Evolutionary conservation across 2,797 vertebrate genomes (phyloP).

Genomic region (Adrianichthys oophorus): DNA sequence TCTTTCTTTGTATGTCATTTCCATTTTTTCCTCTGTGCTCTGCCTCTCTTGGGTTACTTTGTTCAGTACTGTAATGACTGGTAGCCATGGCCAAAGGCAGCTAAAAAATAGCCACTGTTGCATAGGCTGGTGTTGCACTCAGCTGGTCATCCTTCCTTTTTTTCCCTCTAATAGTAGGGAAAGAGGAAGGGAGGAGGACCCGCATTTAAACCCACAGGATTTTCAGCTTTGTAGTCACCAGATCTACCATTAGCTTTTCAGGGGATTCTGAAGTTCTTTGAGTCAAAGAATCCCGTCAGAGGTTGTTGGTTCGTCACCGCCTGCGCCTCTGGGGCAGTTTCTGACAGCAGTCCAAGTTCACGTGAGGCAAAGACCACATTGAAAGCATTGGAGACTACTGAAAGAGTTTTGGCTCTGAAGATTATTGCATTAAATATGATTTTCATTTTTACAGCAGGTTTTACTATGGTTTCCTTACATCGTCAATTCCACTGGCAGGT

Average conservation of each 20-base stretch:
- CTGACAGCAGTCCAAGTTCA: slow-evolving; percentile 1
- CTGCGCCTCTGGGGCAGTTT: background rate
- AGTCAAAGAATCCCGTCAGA: slow-evolving; percentile 22
- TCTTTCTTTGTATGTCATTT: slow-evolving; percentile 28
- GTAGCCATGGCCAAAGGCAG: slow-evolving; percentile 40
- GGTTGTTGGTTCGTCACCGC: background rate
- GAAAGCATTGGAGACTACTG: no score
- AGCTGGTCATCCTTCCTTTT: slow-evolving; percentile 27
- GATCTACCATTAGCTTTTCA: background rate
- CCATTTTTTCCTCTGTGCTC: slow-evolving; percentile 9
- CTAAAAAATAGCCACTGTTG: slow-evolving; percentile 29
- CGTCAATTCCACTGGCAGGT: no score
- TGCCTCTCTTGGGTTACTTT: slow-evolving; percentile 40
- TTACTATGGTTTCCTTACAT: no score
- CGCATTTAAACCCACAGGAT: slow-evolving; percentile 30
- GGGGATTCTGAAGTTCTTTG: slow-evolving; percentile 1
- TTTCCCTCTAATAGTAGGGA: slow-evolving; percentile 26
- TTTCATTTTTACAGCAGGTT: no score
- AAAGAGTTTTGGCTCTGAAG: no score
- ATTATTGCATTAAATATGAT: no score
- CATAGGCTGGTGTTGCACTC: slow-evolving; percentile 25
- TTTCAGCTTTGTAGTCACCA: slow-evolving; percentile 35
- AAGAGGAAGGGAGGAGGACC: slow-evolving; percentile 36
- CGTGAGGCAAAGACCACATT: background rate
- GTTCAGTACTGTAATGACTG: slow-evolving; percentile 42